Evolutionary conservation across 2,113 vertebrate species (phyloP).

Genomic region (Brachypodius melanocephalos): DNA sequence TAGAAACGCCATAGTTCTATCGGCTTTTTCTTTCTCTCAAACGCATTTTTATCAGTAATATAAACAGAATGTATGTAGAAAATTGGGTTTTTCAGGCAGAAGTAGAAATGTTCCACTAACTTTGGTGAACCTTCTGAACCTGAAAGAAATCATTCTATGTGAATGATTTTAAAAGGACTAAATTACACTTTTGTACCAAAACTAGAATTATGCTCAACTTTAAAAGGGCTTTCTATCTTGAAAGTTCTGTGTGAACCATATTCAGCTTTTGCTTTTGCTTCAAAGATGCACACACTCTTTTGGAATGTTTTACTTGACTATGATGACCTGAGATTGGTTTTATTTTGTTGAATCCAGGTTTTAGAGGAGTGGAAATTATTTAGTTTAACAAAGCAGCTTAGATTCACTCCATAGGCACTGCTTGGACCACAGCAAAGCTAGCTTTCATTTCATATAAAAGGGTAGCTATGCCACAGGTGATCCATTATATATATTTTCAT

Average conservation of each 20-base stretch:
- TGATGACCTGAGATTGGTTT: not conserved
- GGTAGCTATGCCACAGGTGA: not conserved
- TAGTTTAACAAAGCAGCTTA: not conserved
- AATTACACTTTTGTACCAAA: not conserved
- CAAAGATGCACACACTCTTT: not conserved
- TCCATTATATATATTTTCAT: not conserved
- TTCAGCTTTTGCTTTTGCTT: not conserved
- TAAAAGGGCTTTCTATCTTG: not conserved
- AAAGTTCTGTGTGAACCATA: not conserved
- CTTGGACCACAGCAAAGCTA: not conserved
- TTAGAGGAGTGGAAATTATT: not conserved
- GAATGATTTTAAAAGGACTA: not conserved
- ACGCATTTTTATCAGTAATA: not conserved
- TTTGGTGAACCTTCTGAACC: not conserved
- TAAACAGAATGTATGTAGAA: not conserved
- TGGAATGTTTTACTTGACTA: not conserved
- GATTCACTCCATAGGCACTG: not conserved
- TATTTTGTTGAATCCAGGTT: not conserved
- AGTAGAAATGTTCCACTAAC: not conserved
- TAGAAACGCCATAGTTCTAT: fast-evolving
- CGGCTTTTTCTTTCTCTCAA: not conserved
- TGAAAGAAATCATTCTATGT: not conserved
- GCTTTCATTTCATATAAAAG: not conserved
- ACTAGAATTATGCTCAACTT: not conserved
- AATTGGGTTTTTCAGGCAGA: not conserved